phyloP scores from a whole-genome alignment of 2,797 vertebrate species.

The Pangasius krempfi region DNA sequence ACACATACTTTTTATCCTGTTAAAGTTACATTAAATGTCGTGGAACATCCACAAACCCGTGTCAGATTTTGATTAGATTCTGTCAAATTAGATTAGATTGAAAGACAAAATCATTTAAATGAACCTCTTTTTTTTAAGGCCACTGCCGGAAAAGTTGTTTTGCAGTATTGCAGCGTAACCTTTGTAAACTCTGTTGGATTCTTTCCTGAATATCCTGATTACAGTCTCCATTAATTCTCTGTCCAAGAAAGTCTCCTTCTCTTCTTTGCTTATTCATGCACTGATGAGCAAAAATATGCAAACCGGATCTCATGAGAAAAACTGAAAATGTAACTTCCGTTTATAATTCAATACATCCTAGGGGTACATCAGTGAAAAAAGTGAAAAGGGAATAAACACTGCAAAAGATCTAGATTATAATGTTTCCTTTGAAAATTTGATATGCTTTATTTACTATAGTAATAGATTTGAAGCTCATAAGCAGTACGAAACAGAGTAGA shows the following conservation, averaged over 20 bases:
- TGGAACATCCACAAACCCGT: not conserved
- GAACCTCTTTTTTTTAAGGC: not conserved
- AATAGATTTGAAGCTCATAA: not conserved
- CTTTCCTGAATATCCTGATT: not conserved
- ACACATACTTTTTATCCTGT: not conserved
- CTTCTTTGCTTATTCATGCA: not conserved
- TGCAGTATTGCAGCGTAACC: not conserved
- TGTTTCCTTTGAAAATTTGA: not conserved
- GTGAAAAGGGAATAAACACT: not conserved
- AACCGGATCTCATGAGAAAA: conserved; percentile 4
- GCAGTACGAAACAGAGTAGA: not conserved
- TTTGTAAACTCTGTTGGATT: not conserved
- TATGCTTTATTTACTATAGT: conserved; percentile 4
- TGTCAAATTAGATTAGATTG: not conserved
- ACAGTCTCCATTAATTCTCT: not conserved
- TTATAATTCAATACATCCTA: not conserved
- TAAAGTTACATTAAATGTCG: not conserved
- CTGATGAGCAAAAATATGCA: conserved; percentile 25
- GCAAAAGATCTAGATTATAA: not conserved
- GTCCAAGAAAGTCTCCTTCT: not conserved
- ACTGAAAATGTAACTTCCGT: not conserved
- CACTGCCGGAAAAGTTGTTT: not conserved
- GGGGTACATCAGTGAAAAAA: not conserved
- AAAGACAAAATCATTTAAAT: not conserved
- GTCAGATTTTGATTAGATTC: not conserved